Conservation (phyloP, 2,113 vertebrate genomes). For the Balaenoptera acutorostrata region DNA sequence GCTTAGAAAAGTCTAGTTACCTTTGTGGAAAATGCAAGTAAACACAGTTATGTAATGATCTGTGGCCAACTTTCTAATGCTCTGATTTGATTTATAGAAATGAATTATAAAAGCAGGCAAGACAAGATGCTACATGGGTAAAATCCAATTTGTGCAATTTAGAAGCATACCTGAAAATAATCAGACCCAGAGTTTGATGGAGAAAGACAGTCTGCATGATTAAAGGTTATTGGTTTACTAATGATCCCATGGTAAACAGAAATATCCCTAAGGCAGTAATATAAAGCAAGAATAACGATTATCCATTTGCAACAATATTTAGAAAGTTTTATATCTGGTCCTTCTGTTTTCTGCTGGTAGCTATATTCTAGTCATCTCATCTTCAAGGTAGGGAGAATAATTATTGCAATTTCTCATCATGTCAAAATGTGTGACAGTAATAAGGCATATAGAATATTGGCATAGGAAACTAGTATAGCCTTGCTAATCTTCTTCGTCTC, state of each 20-base stretch:
- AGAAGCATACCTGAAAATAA: slow-evolving; percentile 49
- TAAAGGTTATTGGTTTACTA: background rate
- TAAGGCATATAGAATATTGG: background rate
- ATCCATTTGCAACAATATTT: background rate
- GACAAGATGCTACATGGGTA: background rate
- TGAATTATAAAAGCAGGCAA: slow-evolving; percentile 49
- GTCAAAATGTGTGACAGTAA: background rate
- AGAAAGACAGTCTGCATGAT: slow-evolving; percentile 37
- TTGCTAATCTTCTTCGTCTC: background rate
- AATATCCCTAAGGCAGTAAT: background rate
- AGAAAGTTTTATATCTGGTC: background rate
- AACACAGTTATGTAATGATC: slow-evolving; percentile 49
- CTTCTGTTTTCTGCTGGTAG: background rate
- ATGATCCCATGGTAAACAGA: background rate
- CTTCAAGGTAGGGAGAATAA: slow-evolving; percentile 20
- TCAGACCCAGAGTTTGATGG: slow-evolving; percentile 61
- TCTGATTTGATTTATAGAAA: slow-evolving; percentile 68
- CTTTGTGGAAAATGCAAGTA: slow-evolving; percentile 64
- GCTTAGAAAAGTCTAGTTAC: slow-evolving; percentile 62
- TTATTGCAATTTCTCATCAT: slow-evolving; percentile 1
- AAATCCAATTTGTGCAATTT: slow-evolving; percentile 48
- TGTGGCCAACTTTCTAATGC: slow-evolving; percentile 42
- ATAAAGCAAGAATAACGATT: background rate
- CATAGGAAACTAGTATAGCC: background rate
- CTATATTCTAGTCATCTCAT: background rate